Evolutionary conservation across 2,113 vertebrate species (phyloP).

Genomic region (Cichladusa arquata): DNA sequence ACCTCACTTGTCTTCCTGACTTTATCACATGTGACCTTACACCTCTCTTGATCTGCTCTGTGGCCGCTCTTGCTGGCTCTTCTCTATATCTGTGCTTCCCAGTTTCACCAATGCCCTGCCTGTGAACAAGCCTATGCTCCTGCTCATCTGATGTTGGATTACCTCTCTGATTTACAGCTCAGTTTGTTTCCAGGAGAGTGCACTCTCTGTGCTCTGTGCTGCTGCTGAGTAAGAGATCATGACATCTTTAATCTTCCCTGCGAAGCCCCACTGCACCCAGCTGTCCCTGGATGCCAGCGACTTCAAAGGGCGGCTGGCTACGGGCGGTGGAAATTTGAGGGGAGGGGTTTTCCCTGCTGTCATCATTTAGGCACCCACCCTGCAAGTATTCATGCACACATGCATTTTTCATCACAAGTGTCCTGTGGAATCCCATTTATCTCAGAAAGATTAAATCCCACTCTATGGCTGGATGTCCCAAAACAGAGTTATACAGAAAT

Average conservation of each 20-base stretch:
- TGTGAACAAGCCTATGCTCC: neutral
- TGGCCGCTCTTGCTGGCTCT: accelerated
- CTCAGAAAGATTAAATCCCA: neutral
- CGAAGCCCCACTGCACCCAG: neutral
- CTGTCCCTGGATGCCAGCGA: neutral
- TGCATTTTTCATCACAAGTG: neutral
- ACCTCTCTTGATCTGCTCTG: neutral
- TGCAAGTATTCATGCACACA: neutral
- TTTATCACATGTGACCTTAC: neutral
- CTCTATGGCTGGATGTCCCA: neutral
- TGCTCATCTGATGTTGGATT: neutral
- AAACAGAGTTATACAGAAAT: accelerated
- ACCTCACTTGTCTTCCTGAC: neutral
- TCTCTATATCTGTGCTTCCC: neutral
- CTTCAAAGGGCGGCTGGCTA: neutral
- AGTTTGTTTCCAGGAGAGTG: neutral
- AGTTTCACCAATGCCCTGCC: neutral
- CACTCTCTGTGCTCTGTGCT: neutral
- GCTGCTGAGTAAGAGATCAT: neutral
- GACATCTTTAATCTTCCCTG: neutral
- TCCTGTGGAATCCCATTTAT: neutral
- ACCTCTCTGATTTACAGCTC: neutral
- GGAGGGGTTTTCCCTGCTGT: neutral
- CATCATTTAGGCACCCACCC: neutral
- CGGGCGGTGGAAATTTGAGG: neutral